These are phyloP conservation scores for Falco novaeseelandiae DNA, from an alignment of 2,797 vertebrate species.

Conservation along the genomic window DNA sequence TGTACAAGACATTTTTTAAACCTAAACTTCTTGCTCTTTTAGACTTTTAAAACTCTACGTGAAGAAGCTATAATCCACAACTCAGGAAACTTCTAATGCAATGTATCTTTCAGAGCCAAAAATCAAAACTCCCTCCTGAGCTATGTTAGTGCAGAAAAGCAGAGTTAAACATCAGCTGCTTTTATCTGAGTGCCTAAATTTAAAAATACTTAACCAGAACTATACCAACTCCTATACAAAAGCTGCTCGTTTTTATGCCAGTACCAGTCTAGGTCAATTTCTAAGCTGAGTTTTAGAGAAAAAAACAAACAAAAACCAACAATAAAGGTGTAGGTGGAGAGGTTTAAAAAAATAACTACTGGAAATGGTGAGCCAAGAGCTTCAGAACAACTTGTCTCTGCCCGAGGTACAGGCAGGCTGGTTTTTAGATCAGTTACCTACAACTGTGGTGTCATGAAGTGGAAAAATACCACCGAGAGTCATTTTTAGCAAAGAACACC, in stretches of 20 bases:
- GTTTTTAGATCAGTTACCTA: conserved; percentile 57
- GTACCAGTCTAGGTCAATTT: neutral
- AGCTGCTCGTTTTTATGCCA: neutral
- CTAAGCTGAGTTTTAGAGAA: neutral
- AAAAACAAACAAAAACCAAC: neutral
- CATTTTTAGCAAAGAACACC: conserved; percentile 65
- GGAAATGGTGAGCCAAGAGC: conserved; percentile 34
- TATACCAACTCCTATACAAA: neutral
- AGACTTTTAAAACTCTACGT: neutral
- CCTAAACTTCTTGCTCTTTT: neutral
- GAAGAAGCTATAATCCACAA: neutral
- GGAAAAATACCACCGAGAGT: conserved; percentile 32
- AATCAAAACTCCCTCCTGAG: neutral
- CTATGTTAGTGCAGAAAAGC: neutral
- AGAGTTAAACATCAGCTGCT: neutral
- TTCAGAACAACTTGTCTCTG: conserved; percentile 40
- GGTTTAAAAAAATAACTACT: conserved; percentile 40
- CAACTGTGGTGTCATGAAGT: conserved; percentile 38
- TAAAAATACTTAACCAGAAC: neutral
- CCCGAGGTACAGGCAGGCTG: conserved; percentile 28
- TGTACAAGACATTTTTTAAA: neutral
- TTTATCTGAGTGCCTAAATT: neutral
- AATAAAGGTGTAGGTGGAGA: conserved; percentile 18
- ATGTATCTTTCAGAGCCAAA: neutral
- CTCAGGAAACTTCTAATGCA: neutral